phyloP scores from a whole-genome alignment of 2,113 vertebrate species.

The Calidris pygmaea region DNA sequence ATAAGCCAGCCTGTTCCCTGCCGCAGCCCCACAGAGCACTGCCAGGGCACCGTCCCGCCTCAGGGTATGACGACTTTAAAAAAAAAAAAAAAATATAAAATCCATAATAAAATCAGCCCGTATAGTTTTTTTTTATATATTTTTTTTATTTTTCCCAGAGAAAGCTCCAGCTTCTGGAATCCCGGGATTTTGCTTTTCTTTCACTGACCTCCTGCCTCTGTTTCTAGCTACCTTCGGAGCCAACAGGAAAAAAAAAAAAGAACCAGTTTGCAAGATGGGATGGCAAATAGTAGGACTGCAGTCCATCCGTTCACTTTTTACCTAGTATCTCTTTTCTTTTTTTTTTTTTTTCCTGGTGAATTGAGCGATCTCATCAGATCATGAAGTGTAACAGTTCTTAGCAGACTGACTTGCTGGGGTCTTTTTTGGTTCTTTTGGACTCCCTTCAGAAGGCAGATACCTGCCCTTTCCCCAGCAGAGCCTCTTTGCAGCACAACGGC shows the following conservation, averaged over 20 bases:
- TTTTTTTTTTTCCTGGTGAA: no score
- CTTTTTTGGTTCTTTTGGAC: neutral
- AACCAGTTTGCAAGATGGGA: neutral
- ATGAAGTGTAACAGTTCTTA: neutral
- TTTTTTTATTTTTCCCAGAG: accelerated
- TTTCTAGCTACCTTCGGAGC: neutral
- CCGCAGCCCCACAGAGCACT: neutral
- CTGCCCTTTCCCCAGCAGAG: neutral
- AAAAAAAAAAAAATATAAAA: neutral
- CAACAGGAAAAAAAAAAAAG: neutral
- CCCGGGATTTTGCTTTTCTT: neutral
- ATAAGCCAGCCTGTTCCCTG: neutral
- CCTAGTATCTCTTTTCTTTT: accelerated
- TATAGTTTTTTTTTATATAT: no score
- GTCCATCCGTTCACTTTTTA: accelerated
- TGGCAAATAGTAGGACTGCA: neutral
- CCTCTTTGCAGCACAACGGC: neutral
- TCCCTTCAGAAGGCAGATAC: neutral
- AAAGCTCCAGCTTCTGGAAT: neutral
- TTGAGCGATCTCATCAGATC: neutral
- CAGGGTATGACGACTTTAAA: accelerated
- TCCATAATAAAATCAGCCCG: neutral
- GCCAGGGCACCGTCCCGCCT: neutral
- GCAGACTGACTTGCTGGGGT: neutral
- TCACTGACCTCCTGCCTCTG: neutral